Base-by-base conservation (phyloP, 2,797 vertebrate species). In the Cyclura pinguis region DNA sequence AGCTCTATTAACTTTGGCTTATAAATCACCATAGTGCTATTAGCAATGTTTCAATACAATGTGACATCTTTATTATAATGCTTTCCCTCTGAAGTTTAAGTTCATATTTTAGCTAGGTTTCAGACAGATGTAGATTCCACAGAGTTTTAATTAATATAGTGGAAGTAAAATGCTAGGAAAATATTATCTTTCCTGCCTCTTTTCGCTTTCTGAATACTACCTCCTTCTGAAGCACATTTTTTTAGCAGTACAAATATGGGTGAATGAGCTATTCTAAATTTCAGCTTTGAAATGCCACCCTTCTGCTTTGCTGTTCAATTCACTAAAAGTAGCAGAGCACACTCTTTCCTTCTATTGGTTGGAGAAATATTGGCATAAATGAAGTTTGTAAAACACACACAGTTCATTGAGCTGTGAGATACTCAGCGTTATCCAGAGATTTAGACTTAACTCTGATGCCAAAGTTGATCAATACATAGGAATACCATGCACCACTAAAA, bases 21-120 rank as follows among this genome's bases (percentile, higher is more conserved):
- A 86, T 96, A 96, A 95, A 96, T 96, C 93, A 95, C 78, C 78
- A 85, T 74, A 84, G 12, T 74, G 93, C 62, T 90, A 94, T 93
- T 96, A 96, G 94, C 91, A 94, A 92, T 94, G 88, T 93, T 94
- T 96, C 91, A 95, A 32, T 91, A 86, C 88, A 89, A 91, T 93
- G 82, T 94, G 88, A 93, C 89, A 94, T 91, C 92, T 93, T 96
- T 95, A 95, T 93, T 95, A 92, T 91, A 95, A 95, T 87, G 88
- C 93, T 96, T 96, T 95, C 88, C 85, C 80, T 91, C 84, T 92
- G 35, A 95, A 95, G 91, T 92, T 95, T 96, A 92, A 90, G 92
- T 94, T 96, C 85, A 93, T 95, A 95, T 83, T 95, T 96, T 96
- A 94, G 84, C 93, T 94, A 93, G 85, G 55, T 57, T 91, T 73